These are phyloP conservation scores for Carposina sasakii DNA, from an alignment of 1,140 invertebrate genomes.

Conservation along the genomic window DNA sequence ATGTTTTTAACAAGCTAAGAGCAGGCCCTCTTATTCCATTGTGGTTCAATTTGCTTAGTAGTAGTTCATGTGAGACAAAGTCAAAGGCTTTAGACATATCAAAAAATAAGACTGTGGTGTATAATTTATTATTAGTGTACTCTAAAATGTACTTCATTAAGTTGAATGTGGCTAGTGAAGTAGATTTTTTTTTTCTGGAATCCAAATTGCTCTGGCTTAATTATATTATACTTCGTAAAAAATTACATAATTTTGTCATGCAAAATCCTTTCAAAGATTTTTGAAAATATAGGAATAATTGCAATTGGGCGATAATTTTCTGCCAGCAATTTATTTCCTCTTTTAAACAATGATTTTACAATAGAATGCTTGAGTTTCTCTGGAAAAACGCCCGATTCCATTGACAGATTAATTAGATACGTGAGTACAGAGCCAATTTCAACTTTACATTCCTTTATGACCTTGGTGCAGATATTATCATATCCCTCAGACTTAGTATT, in stretches of 20 bases:
- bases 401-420: not conserved
- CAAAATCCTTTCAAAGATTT: not conserved
- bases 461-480: not conserved
- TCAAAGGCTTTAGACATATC: conserved; percentile 3
- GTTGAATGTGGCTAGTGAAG: not conserved
- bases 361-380: not conserved
- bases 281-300: not conserved
- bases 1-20: not conserved
- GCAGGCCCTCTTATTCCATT: not conserved
- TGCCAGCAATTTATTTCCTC: not conserved
- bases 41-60: not conserved
- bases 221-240: not conserved
- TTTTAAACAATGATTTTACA: not conserved
- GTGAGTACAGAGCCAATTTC: not conserved
- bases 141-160: not conserved
- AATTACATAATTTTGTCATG: not conserved
- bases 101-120: not conserved
- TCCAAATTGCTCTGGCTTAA: not conserved
- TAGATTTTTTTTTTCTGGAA: not conserved
- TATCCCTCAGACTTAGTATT: not conserved
- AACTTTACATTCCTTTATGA: not conserved
- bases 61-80: not conserved
- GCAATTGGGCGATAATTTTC: not conserved
- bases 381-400: not conserved
- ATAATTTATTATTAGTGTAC: not conserved